Evolutionary conservation across 1,140 invertebrate species (phyloP), one percentile per base, ranked within the genome.

Genomic region (Trichonephila inaurata): DNA sequence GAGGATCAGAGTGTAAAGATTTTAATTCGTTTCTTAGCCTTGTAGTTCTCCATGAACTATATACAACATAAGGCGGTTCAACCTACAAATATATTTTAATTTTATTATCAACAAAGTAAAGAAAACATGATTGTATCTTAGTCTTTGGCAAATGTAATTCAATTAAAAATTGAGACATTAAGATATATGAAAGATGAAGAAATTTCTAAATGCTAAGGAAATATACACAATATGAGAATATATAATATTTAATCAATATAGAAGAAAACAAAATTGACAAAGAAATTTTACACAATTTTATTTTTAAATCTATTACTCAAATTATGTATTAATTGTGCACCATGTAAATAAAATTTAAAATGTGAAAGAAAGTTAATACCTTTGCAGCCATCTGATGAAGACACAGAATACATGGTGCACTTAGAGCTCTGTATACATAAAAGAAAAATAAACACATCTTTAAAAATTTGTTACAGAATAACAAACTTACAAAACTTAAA

Each of bases 341-440:
- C 10, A 51, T 51, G 10, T 51, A 51, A 51, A 51, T 51, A 51
- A 7, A 51, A 51, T 51, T 51, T 51, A 51, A 10, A 5, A 12
- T 10, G 10, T 51, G 16, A 51, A 60, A 58, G 18, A 0, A 40
- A 72, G 1, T 33, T 58, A 0, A 95, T 94, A 96, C 96, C 95
- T 96, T 95, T 87, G 96, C 93, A 95, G 95, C 95, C 96, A 96
- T 96, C 94, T 95, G 96, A 91, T 96, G 95, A 64, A 99, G 96
- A 95, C 98, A 99, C 82, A 97, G 97, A 95, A 97, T 97, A 96
- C 98, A 99, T 85, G 98, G 97, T 85, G 97, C 97, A 94, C 97
- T 98, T 91, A 97, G 96, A 95, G 98, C 97, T 94, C 96, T 96
- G 94, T 88, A 95, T 69, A 24, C 1, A 28, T 85, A 60, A 85